These are phyloP conservation scores for Oreochromis grahami DNA, from an alignment of 2,797 vertebrate genomes.

Conservation along the genomic window DNA sequence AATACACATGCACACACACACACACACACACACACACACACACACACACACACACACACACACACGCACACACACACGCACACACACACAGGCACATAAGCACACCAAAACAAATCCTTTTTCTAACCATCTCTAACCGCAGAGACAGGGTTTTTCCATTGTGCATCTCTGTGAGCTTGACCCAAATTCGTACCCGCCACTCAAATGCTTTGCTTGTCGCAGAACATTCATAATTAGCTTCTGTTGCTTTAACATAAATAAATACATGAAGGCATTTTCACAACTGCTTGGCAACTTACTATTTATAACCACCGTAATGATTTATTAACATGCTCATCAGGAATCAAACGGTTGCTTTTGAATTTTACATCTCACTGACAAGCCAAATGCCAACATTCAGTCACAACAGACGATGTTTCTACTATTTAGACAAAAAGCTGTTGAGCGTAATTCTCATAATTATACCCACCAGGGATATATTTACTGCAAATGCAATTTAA, in stretches of 20 bases:
- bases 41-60: neutral
- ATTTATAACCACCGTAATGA: slow-evolving; percentile 70
- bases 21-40: too few relatives aligned
- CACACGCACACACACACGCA: too few relatives aligned
- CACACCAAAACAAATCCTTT: slow-evolving; percentile 22
- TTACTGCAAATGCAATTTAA: slow-evolving; percentile 54
- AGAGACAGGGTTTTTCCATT: slow-evolving; percentile 28
- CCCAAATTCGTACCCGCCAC: slow-evolving; percentile 58
- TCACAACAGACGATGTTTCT: slow-evolving; percentile 26
- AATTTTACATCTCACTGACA: slow-evolving; percentile 64
- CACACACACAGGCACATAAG: neutral
- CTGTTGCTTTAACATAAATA: slow-evolving; percentile 76
- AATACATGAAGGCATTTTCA: slow-evolving; percentile 73
- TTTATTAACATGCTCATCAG: slow-evolving; percentile 73
- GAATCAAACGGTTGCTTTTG: slow-evolving; percentile 57
- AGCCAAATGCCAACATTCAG: slow-evolving; percentile 37
- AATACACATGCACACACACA: neutral
- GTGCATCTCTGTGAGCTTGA: slow-evolving; percentile 56
- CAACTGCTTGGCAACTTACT: slow-evolving; percentile 70
- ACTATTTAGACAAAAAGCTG: slow-evolving; percentile 50
- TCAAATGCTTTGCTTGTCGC: slow-evolving; percentile 64
- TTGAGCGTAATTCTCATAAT: slow-evolving; percentile 62
- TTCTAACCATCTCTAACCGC: slow-evolving; percentile 35
- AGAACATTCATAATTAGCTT: slow-evolving; percentile 71
- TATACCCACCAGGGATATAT: slow-evolving; percentile 58